Base-by-base conservation (phyloP, 2,888 invertebrate genomes). In the Drosophila kuntzei region DNA sequence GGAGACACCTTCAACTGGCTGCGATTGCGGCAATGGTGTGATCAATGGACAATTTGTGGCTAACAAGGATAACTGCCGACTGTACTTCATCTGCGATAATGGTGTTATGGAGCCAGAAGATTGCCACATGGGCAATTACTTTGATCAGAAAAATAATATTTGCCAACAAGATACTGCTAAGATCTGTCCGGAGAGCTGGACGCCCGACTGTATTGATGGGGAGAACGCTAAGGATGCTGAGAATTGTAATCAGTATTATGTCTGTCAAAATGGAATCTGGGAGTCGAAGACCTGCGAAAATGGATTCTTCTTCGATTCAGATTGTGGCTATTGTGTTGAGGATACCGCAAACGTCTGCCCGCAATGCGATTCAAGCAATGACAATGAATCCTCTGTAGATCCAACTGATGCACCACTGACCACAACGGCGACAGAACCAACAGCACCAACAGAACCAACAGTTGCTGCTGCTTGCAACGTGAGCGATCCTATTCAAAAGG, bases 121-220 rank as follows among this genome's bases (percentile, higher is more conserved):
- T 36, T 91, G 91, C 39, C 69, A 39, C 0, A 32, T 16, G 4
- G 90, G 87, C 6, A 89, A 88, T 36, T 84, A 79, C 36, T 91
- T 84, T 34, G 59, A 91, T 39, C 4, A 25, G 0, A 20, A 0
- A 0, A 0, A 60, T 0, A 44, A 44, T 0, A 60, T 12, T 3
- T 81, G 67, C 65, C 22, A 11, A 59, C 1, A 2, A 0, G 83
- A 85, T 47, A 58, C 16, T 0, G 14, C 51, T 0, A 73, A 71
- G 3, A 14, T 9, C 7, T 88, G 87, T 20, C 39, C 80, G 3
- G 57, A 68, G 0, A 75, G 65, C 61, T 69, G 53, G 0, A 14
- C 43, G 6, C 37, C 57, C 0, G 62, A 75, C 5, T 86, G 83
- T 20, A 43, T n/a, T 1, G 37, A 65, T 5, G 68, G 54, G 3